Percentiles rank a stretch among this genome's conserved stretches.
Evolutionary conservation across 2,113 vertebrate genomes (phyloP).

Genomic region (Agelaius tricolor): DNA sequence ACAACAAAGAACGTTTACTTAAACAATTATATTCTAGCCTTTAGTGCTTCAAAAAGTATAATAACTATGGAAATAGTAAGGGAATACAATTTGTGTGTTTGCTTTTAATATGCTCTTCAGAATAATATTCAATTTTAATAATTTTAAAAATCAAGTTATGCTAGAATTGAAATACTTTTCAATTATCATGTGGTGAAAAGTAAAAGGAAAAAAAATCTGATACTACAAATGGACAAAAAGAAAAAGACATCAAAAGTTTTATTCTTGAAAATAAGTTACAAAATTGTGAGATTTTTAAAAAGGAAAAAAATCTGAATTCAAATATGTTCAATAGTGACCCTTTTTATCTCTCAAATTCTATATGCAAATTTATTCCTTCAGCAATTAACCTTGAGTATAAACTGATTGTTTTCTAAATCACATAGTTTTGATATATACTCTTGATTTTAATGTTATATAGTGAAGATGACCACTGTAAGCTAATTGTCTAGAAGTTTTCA

Average conservation of each 20-base stretch:
- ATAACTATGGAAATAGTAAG: neutral
- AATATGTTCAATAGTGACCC: neutral
- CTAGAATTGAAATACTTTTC: neutral
- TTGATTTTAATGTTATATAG: neutral
- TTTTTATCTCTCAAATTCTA: neutral
- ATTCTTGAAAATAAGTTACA: neutral
- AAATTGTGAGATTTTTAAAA: neutral
- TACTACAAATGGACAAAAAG: neutral
- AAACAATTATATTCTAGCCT: neutral
- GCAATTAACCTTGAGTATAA: neutral
- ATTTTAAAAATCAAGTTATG: neutral
- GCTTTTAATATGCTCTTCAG: neutral
- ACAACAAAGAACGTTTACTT: neutral
- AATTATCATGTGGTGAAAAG: neutral
- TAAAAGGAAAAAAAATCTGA: neutral
- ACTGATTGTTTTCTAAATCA: neutral
- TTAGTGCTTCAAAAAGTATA: neutral
- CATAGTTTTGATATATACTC: neutral
- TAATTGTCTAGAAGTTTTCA: neutral
- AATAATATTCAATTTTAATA: neutral
- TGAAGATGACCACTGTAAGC: neutral
- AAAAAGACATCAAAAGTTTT: neutral
- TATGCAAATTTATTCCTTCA: neutral
- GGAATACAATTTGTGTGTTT: neutral
- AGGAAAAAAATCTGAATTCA: neutral